A percentile compares a stretch with the other conserved stretches of the same genome.
Evolutionary conservation across 2,113 vertebrate genomes (phyloP).

Genomic region (Neodon shergylaensis): DNA sequence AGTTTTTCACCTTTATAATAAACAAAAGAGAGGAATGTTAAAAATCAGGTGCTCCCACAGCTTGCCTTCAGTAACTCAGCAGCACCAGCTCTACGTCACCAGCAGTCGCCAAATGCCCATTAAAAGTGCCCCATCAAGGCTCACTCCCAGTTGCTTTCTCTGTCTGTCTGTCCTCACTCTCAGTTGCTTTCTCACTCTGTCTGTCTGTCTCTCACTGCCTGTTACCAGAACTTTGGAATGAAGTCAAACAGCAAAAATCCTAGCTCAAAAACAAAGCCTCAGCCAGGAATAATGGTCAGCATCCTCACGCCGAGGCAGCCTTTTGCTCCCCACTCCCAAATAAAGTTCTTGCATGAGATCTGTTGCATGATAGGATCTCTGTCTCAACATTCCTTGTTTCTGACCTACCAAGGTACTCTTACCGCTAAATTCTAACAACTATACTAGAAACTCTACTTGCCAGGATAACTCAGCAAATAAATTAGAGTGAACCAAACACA

Average conservation of each 20-base stretch:
- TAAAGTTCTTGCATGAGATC: background rate
- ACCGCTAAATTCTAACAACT: background rate
- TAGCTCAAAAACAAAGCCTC: background rate
- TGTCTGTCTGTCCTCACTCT: background rate
- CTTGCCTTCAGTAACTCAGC: background rate
- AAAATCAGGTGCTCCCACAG: background rate
- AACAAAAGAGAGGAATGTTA: background rate
- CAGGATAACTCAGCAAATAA: background rate
- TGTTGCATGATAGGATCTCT: background rate
- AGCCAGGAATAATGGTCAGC: background rate
- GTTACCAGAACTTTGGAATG: background rate
- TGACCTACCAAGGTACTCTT: background rate
- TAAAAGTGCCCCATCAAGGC: background rate
- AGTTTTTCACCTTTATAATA: background rate
- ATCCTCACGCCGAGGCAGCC: background rate
- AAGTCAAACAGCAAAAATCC: background rate
- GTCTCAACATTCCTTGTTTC: background rate
- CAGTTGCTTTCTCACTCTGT: background rate
- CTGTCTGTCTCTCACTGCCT: background rate
- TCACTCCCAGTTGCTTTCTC: background rate
- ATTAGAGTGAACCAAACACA: background rate
- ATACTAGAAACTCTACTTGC: slow-evolving; percentile 2
- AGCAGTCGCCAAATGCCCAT: background rate
- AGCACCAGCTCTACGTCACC: background rate
- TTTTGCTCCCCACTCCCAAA: background rate